phyloP scores from a whole-genome alignment of 1,140 invertebrate species.

The Drosophila auraria region DNA sequence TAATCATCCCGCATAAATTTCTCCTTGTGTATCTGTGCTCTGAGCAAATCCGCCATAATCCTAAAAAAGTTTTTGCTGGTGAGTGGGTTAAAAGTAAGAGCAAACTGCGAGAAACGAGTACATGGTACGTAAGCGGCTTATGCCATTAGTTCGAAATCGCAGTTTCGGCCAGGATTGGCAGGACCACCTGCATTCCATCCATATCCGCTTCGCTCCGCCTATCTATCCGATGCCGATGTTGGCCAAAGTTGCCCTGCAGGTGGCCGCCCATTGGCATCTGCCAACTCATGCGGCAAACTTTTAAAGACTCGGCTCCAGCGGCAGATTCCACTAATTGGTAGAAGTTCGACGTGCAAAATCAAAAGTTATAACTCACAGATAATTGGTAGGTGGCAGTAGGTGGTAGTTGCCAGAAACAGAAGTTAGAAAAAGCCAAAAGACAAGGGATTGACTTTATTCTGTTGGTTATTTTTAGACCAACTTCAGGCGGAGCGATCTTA shows the following conservation, averaged over 20 bases:
- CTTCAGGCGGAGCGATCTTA: background rate
- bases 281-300: slow-evolving; percentile 48
- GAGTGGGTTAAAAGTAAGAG: slow-evolving; percentile 71
- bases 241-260: slow-evolving; percentile 25
- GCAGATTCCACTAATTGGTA: slow-evolving; percentile 41
- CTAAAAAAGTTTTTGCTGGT: slow-evolving; percentile 61
- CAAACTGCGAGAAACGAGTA: slow-evolving; percentile 56
- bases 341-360: slow-evolving; percentile 52
- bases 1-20: background rate
- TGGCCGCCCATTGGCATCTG: slow-evolving; percentile 28
- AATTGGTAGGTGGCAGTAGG: slow-evolving; percentile 7
- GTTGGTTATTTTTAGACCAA: background rate
- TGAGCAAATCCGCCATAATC: slow-evolving; percentile 61
- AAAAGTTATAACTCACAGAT: slow-evolving; percentile 48
- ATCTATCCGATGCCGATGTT: slow-evolving; percentile 14
- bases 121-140: slow-evolving; percentile 67
- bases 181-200: slow-evolving; percentile 27
- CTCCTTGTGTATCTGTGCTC: slow-evolving; percentile 4
- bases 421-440: background rate
- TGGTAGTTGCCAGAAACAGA: background rate
- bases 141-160: slow-evolving; percentile 66
- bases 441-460: background rate
- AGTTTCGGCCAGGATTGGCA: slow-evolving; percentile 17
- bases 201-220: background rate
- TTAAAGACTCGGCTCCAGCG: slow-evolving; percentile 22